Conservation (phyloP, 2,113 vertebrate species). For the Ellobius talpinus region DNA sequence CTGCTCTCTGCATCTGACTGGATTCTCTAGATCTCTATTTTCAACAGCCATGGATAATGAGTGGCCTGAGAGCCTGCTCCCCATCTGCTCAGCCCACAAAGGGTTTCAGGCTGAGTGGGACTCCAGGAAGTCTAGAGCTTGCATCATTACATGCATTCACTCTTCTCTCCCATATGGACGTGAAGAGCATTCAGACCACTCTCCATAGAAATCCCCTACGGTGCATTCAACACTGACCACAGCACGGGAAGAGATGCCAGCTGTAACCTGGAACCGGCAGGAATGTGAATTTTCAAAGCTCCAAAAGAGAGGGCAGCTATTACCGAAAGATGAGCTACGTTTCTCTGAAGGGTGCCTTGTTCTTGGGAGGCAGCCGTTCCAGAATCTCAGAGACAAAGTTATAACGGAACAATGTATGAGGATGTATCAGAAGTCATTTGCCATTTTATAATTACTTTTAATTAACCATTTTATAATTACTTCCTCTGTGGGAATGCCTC, state of each 20-base stretch:
- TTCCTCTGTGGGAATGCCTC: conserved; percentile 80
- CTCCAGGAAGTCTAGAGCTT: not conserved
- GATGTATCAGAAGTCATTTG: conserved; percentile 82
- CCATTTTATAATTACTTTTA: conserved; percentile 85
- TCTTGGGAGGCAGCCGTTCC: conserved; percentile 72
- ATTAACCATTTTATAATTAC: conserved; percentile 84
- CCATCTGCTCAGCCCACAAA: not conserved
- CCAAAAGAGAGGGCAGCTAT: not conserved
- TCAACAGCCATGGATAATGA: not conserved
- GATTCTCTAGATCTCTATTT: not conserved
- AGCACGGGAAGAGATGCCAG: not conserved
- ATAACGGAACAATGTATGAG: conserved; percentile 78
- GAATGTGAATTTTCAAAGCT: conserved; percentile 40
- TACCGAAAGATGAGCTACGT: not conserved
- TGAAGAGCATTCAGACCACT: not conserved
- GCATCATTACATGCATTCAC: no score
- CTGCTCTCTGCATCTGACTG: not conserved
- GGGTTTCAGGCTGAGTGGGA: no score
- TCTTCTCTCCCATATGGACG: not conserved
- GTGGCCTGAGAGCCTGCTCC: not conserved
- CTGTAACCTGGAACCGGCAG: not conserved
- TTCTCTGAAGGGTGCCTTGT: conserved; percentile 69
- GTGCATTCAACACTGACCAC: conserved; percentile 12
- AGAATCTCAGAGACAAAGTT: conserved; percentile 73
- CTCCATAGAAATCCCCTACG: not conserved